Conservation (phyloP, 2,113 vertebrate genomes). For the Anas platyrhynchos region DNA sequence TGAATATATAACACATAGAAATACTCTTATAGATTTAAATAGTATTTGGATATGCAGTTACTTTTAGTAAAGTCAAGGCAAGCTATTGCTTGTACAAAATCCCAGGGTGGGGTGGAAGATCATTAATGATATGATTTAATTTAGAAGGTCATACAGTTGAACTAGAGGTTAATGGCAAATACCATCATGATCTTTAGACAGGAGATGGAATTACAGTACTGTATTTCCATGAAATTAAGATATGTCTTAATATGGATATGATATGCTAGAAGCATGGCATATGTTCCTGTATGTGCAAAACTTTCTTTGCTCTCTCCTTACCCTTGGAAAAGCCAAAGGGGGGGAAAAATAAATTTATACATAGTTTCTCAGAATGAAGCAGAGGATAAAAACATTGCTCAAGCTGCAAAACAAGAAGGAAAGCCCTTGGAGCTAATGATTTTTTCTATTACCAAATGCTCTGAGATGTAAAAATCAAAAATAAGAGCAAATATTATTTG, state of each 20-base stretch:
- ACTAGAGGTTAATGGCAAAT: background rate
- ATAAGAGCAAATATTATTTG: background rate
- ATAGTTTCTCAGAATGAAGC: background rate
- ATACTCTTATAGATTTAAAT: background rate
- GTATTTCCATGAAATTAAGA: background rate
- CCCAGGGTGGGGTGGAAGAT: background rate
- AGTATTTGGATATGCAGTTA: background rate
- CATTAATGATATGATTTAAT: background rate
- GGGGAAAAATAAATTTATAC: background rate
- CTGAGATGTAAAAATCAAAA: background rate
- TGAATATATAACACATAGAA: background rate
- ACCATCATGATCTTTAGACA: background rate
- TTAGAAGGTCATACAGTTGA: background rate
- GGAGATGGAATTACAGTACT: background rate
- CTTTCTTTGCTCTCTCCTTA: background rate
- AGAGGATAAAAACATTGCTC: background rate
- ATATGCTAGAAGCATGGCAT: background rate
- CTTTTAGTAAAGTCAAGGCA: background rate
- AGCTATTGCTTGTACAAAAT: background rate
- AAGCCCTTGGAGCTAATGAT: background rate
- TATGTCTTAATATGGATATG: background rate
- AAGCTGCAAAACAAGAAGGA: background rate
- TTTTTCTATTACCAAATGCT: background rate
- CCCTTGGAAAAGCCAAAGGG: background rate
- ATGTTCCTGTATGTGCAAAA: background rate